A percentile compares a stretch with the other conserved stretches of the same genome.
These are phyloP conservation scores for Euglossa dilemma DNA, from an alignment of 1,140 invertebrate genomes.

Conservation along the genomic window DNA sequence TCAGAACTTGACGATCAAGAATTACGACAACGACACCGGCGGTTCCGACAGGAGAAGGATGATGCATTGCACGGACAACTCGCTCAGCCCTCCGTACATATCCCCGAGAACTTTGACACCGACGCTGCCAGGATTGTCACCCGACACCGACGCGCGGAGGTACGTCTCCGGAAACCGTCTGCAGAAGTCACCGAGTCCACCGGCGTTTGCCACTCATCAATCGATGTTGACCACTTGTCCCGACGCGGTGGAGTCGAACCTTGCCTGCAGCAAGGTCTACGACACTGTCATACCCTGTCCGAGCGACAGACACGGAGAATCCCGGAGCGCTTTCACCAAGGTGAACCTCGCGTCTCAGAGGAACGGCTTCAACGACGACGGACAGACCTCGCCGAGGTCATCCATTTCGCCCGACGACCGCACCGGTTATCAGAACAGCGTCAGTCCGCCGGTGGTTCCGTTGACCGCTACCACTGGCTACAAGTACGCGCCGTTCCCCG, in stretches of 20 bases:
- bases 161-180: slow-evolving; percentile 65
- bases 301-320: slow-evolving; percentile 67
- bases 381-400: slow-evolving; percentile 84
- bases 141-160: slow-evolving; percentile 71
- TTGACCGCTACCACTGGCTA: slow-evolving; percentile 73
- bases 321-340: slow-evolving; percentile 90
- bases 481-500: slow-evolving; percentile 76
- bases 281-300: slow-evolving; percentile 66
- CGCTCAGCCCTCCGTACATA: slow-evolving; percentile 69
- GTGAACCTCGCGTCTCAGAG: slow-evolving; percentile 83
- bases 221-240: slow-evolving; percentile 46
- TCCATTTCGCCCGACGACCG: slow-evolving; percentile 88
- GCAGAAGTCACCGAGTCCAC: slow-evolving; percentile 74
- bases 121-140: slow-evolving; percentile 75
- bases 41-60: slow-evolving; percentile 61
- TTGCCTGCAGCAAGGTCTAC: slow-evolving; percentile 68
- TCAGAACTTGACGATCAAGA: slow-evolving; percentile 75
- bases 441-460: slow-evolving; percentile 86
- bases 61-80: slow-evolving; percentile 69
- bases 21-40: slow-evolving; percentile 66
- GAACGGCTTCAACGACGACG: slow-evolving; percentile 76
- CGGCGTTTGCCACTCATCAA: slow-evolving; percentile 58
- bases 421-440: slow-evolving; percentile 88
- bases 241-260: slow-evolving; percentile 33
- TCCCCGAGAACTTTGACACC: slow-evolving; percentile 77